Base-by-base conservation (phyloP, 2,113 vertebrate genomes). In the Butorides virescens region DNA sequence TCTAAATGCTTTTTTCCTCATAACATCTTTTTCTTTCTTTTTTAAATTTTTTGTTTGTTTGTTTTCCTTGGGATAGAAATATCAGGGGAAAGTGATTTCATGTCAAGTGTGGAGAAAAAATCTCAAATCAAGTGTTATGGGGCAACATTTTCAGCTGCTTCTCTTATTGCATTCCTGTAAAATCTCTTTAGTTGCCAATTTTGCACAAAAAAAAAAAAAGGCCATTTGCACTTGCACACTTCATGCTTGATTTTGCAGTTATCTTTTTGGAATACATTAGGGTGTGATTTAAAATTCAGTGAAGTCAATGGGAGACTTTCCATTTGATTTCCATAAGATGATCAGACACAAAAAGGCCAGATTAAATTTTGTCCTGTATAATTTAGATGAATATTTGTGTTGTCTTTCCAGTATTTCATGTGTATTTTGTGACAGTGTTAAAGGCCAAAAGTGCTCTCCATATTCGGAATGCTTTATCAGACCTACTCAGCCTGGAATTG, bases 191-290 rank as follows among this genome's bases (percentile, higher is more conserved):
- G 11, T 15, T 83, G 13, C 6, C 15, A 49, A 7, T 62, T 89
- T 79, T 86, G 16, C n/a, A 66, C n/a, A 26, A 63, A 89, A 72
- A 52, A 37, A 37, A 53, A 52, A 50, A 52, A 32, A 23, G 7
- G 18, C 27, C 1, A 2, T 36, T 79, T 86, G 6, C 26, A 74
- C 36, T 37, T 1, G 0, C 6, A 66, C 1, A 62, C 22, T n/a
- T 88, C 34, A 67, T 39, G 27, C 7, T 62, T 62, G 46, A 37
- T 44, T 86, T 86, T 91, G 15, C 17, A 62, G 20, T 66, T 75
- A 62, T 62, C 18, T 49, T 71, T 86, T 68, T 78, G 62, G 66
- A 86, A 49, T 4, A 22, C 13, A 23, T 56, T 39, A 75, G 1
- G 10, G 36, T 37, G 55, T 71, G 20, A 58, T 39, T 75, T 67